Evolutionary conservation across 2,113 vertebrate species (phyloP).

Genomic region (Spea multiplicata): DNA sequence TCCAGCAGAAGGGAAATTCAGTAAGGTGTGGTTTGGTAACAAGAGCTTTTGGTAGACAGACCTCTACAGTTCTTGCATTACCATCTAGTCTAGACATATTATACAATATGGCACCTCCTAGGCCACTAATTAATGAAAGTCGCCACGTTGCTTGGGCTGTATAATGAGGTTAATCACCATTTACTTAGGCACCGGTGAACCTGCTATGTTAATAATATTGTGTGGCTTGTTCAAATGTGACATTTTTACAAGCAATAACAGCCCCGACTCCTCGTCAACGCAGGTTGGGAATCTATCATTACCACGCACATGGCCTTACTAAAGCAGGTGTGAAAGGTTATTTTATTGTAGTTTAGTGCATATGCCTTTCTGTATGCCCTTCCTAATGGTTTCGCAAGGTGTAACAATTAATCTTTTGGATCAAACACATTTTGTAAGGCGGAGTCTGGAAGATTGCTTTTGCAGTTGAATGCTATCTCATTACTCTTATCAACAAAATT

Average conservation of each 20-base stretch:
- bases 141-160: background rate
- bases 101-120: background rate
- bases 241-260: conserved; percentile 21
- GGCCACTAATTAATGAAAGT: background rate
- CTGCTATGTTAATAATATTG: background rate
- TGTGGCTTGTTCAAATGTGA: background rate
- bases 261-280: conserved; percentile 18
- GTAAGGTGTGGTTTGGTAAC: background rate
- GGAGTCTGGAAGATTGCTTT: conserved; percentile 32
- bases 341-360: background rate
- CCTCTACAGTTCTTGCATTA: background rate
- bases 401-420: conserved; percentile 34
- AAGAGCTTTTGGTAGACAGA: background rate
- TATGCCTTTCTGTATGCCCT: conserved; percentile 19
- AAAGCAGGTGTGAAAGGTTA: conserved; percentile 17
- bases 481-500: conserved; percentile 41
- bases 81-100: background rate
- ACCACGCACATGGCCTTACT: background rate
- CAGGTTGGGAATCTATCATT: background rate
- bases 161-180: background rate
- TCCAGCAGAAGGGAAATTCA: background rate
- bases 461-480: conserved; percentile 39
- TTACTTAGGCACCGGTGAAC: background rate
- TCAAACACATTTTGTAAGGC: conserved; percentile 10
- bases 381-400: conserved; percentile 5